Base-by-base conservation (phyloP, 1,140 invertebrate genomes). In the Zaprionus capensis region DNA sequence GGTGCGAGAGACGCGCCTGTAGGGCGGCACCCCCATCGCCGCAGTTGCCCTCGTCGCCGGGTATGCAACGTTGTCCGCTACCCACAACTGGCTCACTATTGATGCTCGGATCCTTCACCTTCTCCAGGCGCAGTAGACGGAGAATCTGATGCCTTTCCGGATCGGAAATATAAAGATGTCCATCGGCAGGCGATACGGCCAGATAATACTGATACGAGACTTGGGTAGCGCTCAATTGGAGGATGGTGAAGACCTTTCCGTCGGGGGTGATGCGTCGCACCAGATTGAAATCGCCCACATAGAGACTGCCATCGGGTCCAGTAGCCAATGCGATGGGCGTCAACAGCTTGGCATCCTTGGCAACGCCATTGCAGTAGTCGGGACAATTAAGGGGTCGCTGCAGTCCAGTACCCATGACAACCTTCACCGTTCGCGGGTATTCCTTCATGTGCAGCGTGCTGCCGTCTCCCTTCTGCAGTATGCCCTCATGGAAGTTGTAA, bases 401-500 rank as follows among this genome's bases (percentile, higher is more conserved):
- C n/a, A 98, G 94, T 3, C 98, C 98, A 46, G 97, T 99, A 7
- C 98, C 99, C 95, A 99, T 97, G 0, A 98, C 96, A 14, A 98
- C 97, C 86, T 97, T 96, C 1, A 99, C 96, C 62, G 97, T 97
- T 22, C 96, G 94, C 17, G 97, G 97, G 91, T 98, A 97, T 91
- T 99, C 96, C 91, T 98, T 99, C 91, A 99, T 95, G 93, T 99
- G 98, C 17, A 99, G 94, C 22, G 95, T 97, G 1, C 97, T 97
- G 36, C 98, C 98, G 92, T 99, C 98, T 26, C 98, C 98, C 92
- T 99, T 99, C 92, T 99, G 98, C 46, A 99, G 93, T 76, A 99
- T 98, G 82, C 98, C 98, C 94, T 99, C 98, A 86, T 98, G 97
- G 94, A 99, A 99, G 92, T 99, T 99, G 93, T 99, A 99, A 92